Base-by-base conservation (phyloP, 2,797 vertebrate species). In the Falco rusticolus region DNA sequence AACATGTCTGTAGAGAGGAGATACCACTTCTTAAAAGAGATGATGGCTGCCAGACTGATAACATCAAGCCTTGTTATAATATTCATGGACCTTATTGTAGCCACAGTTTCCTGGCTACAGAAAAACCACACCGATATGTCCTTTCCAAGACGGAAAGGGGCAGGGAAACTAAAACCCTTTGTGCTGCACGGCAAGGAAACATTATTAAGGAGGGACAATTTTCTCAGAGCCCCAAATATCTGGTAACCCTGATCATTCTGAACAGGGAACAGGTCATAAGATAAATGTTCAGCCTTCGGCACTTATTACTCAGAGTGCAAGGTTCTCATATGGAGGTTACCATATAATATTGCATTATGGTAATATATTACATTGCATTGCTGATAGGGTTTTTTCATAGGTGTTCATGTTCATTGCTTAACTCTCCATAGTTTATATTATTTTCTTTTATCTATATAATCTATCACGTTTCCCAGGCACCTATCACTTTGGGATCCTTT, bases 281-380 rank as follows among this genome's bases (percentile, higher is more conserved):
- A 96, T 69, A 86, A 96, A 96, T 87, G 87, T 56, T 95, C 91
- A 92, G 54, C 84, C 89, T 96, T 95, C 13, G 53, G 72, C 76
- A 92, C 48, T 93, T 41, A 86, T 22, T 96, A 65, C 77, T 93
- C 87, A 56, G 72, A 91, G 81, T 79, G 76, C 89, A 96, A 95
- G 88, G 82, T 74, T 96, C 90, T 91, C 76, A 50, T 81, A 50
- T 53, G 74, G 60, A 93, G 82, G 79, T 91, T 72, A 79, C 68
- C 68, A 87, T 65, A 65, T 20, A 74, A 93, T 81, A 54, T 61
- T 94, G 82, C 64, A 83, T 95, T 88, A 82, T 90, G 68, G 70
- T 83, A 72, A 94, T 78, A 39, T 28, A 66, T 64, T 53, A 53
- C 83, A 60, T 31, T 76, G 72, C 22, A 25, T 31, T 84, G 43